These are phyloP conservation scores for Crematogaster levior DNA, from an alignment of 2,888 invertebrate genomes.

Conservation along the genomic window DNA sequence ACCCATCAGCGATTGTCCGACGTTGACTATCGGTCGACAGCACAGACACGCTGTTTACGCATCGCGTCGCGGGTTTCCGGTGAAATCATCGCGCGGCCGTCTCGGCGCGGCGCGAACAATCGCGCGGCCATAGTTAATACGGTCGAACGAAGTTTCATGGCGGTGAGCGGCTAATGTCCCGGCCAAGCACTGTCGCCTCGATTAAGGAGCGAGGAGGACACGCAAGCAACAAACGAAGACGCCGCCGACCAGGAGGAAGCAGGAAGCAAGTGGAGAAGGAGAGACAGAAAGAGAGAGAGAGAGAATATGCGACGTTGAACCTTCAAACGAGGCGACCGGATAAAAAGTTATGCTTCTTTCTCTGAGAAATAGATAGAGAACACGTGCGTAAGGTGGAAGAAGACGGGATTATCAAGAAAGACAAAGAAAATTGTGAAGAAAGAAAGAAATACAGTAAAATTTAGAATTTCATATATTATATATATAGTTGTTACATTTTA, in stretches of 20 bases:
- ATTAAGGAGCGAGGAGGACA: conserved; percentile 60
- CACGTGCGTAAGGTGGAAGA: conserved; percentile 28
- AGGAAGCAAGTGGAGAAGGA: conserved; percentile 12
- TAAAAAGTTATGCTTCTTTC: conserved; percentile 37
- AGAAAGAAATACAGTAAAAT: not conserved
- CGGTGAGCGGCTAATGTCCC: conserved; percentile 66
- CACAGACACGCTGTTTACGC: conserved; percentile 61
- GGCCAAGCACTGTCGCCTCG: conserved; percentile 61
- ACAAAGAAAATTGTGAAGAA: conserved; percentile 39
- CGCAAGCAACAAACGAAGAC: conserved; percentile 31
- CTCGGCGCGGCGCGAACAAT: conserved; percentile 61
- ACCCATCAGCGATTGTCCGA: conserved; percentile 60
- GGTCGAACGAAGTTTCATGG: conserved; percentile 70
- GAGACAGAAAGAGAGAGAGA: not conserved
- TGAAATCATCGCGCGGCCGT: conserved; percentile 69
- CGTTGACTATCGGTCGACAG: conserved; percentile 54
- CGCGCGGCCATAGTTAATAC: conserved; percentile 64
- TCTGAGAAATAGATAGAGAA: conserved; percentile 27
- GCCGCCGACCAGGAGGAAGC: conserved; percentile 22
- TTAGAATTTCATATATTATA: not conserved
- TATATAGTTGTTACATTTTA: not conserved
- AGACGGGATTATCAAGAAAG: conserved; percentile 63
- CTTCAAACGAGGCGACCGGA: conserved; percentile 24
- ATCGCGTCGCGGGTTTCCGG: conserved; percentile 68
- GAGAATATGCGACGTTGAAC: conserved; percentile 32